Base-by-base conservation (phyloP, 30 jellyfish, hydroid and myxozoan genomes). In the Catostylus mosaicus region DNA sequence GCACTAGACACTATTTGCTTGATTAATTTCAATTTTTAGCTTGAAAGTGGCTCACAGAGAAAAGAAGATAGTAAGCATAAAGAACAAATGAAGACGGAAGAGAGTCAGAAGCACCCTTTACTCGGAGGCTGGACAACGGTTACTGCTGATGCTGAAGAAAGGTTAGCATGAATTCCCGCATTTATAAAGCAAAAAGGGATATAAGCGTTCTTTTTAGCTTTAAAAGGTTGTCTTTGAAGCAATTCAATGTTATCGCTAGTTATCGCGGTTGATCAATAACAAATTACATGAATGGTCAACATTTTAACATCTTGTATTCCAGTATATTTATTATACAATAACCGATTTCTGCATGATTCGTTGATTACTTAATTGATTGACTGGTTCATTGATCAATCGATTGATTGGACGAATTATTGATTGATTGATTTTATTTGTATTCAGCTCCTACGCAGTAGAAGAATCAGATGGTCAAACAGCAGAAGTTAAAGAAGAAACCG, bases 111-210 rank as follows among this genome's bases (percentile, higher is more conserved):
- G 38, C 96, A 86, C 34, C 96, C 96, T 26, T 60, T 86, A 80
- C 81, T 86, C 29, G 96, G 96, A 6, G 96, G 91, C 27, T 86
- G 96, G 96, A 54, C 79, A 32, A 86, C 96, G 18, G 71, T 60
- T 12, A 12, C 23, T 46, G 93, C 9, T 26, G 79, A 63, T 0
- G 48, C 75, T 12, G 88, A 78, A 23, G 54, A 57, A 20, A 70
- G 78, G 82, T 61, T 57, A 1, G 71, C 38, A 8, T 27, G 56
- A 43, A 6, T 6, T 43, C 8, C 16, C 16, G 56, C 16, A 16
- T 43, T 8, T n/a, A n/a, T n/a, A n/a, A n/a, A n/a, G n/a, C n/a
- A n/a, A n/a, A n/a, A n/a, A n/a, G n/a, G n/a, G n/a, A n/a, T n/a
- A n/a, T n/a, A n/a, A n/a, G n/a, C n/a, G n/a, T n/a, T n/a, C n/a